Conservation (phyloP, 2,797 vertebrate genomes). For the Pangasius djambal region DNA sequence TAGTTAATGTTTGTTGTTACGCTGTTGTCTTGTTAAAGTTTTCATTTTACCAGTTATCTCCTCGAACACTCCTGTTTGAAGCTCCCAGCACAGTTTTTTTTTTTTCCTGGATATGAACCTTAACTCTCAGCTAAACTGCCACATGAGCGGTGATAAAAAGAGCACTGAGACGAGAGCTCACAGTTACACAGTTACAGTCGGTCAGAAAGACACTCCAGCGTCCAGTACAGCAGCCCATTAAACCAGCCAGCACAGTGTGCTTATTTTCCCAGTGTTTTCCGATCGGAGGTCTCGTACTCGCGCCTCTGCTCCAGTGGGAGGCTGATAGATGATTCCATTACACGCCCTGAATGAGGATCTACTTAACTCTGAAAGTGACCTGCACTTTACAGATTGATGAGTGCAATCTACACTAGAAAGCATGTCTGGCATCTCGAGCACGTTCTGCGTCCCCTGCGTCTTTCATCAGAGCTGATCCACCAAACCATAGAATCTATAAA, state of each 20-base stretch:
- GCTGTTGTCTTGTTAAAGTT: neutral
- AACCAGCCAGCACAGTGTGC: neutral
- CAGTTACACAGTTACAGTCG: neutral
- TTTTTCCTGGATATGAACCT: neutral
- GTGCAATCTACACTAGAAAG: slow-evolving; percentile 41
- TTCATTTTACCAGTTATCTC: neutral
- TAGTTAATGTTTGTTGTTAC: neutral
- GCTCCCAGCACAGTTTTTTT: neutral
- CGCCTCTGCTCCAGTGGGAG: slow-evolving; percentile 32
- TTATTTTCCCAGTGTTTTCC: slow-evolving; percentile 10
- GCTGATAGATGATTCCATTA: slow-evolving; percentile 55
- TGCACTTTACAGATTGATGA: slow-evolving; percentile 50
- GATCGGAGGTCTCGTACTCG: neutral
- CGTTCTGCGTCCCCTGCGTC: slow-evolving; percentile 24
- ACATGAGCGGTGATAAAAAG: neutral
- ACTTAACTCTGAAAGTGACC: slow-evolving; percentile 57
- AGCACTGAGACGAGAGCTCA: neutral
- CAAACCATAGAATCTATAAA: neutral
- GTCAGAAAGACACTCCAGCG: neutral
- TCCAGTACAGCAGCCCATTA: neutral
- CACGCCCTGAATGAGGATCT: slow-evolving; percentile 47
- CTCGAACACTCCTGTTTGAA: neutral
- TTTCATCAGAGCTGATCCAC: neutral
- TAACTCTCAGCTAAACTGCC: neutral
- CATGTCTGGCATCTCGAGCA: slow-evolving; percentile 30